Conservation (phyloP, 2,888 invertebrate genomes). For the Himalopsyche anomala region DNA sequence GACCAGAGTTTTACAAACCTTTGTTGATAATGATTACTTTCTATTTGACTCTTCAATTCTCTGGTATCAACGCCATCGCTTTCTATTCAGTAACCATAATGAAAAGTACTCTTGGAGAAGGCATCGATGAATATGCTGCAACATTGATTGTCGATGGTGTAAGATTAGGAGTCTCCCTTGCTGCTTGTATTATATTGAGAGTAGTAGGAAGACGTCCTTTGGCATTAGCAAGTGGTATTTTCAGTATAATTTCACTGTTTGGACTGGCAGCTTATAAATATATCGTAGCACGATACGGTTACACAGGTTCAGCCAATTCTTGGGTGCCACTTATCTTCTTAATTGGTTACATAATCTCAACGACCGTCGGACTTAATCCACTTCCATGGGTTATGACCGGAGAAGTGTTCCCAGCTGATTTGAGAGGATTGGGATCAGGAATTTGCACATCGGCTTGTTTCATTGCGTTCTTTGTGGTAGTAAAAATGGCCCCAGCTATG, state of each 20-base stretch:
- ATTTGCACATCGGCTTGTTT: conserved; percentile 81
- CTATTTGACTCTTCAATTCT: conserved; percentile 82
- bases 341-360: conserved; percentile 78
- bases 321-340: conserved; percentile 77
- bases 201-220: conserved; percentile 80
- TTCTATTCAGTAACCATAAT: conserved; percentile 85
- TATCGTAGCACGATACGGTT: conserved; percentile 69
- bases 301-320: conserved; percentile 70
- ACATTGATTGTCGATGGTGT: conserved; percentile 81
- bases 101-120: conserved; percentile 77
- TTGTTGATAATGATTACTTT: conserved; percentile 80
- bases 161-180: conserved; percentile 79
- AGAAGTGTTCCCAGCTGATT: conserved; percentile 81
- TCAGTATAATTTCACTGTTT: conserved; percentile 79
- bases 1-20: conserved; percentile 78
- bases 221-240: conserved; percentile 80
- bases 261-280: conserved; percentile 75
- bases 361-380: conserved; percentile 80
- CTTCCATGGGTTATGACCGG: conserved; percentile 87
- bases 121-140: conserved; percentile 81
- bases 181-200: conserved; percentile 80
- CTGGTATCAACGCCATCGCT: conserved; percentile 83
- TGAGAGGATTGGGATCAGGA: conserved; percentile 82
- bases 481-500: conserved; percentile 82
- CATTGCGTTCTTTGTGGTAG: conserved; percentile 80